Evolutionary conservation across 2,888 invertebrate genomes (phyloP), one percentile per base, ranked within the genome.

Genomic region (Archips crataeganus): DNA sequence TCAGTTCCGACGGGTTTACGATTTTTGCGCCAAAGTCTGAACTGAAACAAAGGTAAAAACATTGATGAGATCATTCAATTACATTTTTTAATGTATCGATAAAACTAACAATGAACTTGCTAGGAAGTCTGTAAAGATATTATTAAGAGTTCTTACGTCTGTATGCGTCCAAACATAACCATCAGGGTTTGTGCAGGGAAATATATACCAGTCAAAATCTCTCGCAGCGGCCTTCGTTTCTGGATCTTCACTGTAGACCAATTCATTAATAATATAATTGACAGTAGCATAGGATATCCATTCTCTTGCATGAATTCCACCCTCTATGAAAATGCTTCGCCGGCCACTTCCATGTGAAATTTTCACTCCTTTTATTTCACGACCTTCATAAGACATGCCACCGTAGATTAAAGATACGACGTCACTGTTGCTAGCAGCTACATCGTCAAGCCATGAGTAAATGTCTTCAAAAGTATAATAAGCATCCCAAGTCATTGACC

Each of bases 131-230:
- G n/a, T 49, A n/a, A n/a, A n/a, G 2, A 49, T 1, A 13, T 49
- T 4, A n/a, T 2, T 49, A n/a, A 34, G 3, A 11, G 13, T 54
- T 54, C 75, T 77, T 78, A 87, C 95, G 1, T 79, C 83, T 0
- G 90, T 93, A 82, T 96, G 96, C 0, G 96, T 95, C 85, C 95
- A 95, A 36, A 93, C 95, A 81, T 95, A 97, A 13, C 97, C 97
- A 83, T 97, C 97, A 5, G 96, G 96, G 85, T 97, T 97, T 70
- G 95, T 89, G 11, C 95, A 92, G 0, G 97, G 96, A 75, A 96
- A 88, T 64, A 97, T 88, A 83, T 96, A 96, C 95, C 96, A 97
- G 78, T 96, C 96, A 80, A 91, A 90, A 66, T 83, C 85, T 23
- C 91, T 87, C 0, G 92, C 95, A 68, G 95, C 84, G 4, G 82